Base-by-base conservation (phyloP, 2,888 invertebrate species). In the Tetragonula carbonaria region DNA sequence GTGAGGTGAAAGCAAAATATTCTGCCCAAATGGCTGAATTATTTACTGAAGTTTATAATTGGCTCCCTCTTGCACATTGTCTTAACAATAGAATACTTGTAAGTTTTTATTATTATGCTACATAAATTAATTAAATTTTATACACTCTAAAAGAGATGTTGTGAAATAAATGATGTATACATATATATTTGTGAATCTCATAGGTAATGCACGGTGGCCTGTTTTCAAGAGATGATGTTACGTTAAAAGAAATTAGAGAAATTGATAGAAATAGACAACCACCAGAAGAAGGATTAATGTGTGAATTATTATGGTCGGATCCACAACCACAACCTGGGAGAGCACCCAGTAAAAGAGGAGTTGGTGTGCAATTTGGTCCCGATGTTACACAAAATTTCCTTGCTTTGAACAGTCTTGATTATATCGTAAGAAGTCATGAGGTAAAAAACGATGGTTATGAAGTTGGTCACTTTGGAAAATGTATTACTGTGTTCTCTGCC, bases 1-100 rank as follows among this genome's bases (percentile, higher is more conserved):
- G 99, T 2, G 99, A 99, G 95, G 99, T 99, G 0, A 98, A 98
- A 92, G 97, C 98, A 11, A 99, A 99, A 95, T 99, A 99, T 95
- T 97, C 98, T 1, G 96, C 97, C 33, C 97, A 98, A 94, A 99
- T 99, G 99, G 98, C 98, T 0, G 98, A 99, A 87, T 96, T 99
- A 71, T 99, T 99, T 95, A 99, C 99, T 2, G 99, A 99, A 95
- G 99, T 99, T 33, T 99, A 99, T 95, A 99, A 99, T 95, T 98
- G 98, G 97, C 95, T 99, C 87, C 99, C 99, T 0, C 95, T 99
- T 77, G 98, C 98, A 66, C 99, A 99, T 95, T 98, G 99, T 95
- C 97, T 99, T 93, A 99, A 99, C 95, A 96, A 96, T 83, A 96
- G 96, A 95, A 96, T 98, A 80, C 95, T 98, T 91, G 97, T 97